Base-by-base conservation (phyloP, 2,888 invertebrate species). In the Acronicta leporina region DNA sequence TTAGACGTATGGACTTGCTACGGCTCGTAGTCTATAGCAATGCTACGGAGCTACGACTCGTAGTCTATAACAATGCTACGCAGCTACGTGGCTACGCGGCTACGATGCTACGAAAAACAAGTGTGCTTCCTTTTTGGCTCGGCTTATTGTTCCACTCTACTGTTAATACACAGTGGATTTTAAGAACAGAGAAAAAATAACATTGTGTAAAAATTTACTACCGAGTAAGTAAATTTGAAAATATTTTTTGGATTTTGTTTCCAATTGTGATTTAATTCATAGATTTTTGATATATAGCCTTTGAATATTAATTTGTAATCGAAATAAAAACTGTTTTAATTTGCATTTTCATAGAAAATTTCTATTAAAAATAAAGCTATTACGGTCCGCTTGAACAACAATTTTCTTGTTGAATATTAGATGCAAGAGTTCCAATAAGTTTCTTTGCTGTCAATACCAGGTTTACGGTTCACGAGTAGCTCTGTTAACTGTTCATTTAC, bases 31-130 rank as follows among this genome's bases (percentile, higher is more conserved):
- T 57, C 68, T 72, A 73, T 72, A 64, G 77, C 73, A 75, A 75
- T 73, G 70, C 78, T 76, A 83, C n/a, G n/a, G n/a, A n/a, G 75
- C 80, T 81, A 76, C 78, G 76, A 15, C 65, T 71, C 73, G 73
- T 73, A 75, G 78, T 57, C 68, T 72, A 73, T 72, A 64, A 77
- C 73, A 75, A 75, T 73, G 70, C 78, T 76, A 83, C 77, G 75
- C 54, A 59, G 62, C 75, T 81, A 75, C 81, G 78, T 54, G 61
- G 71, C 80, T 79, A 81, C 77, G 75, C 54, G 60, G 62, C 75
- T 81, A 75, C 81, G 78, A 54, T 62, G 71, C 80, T 79, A 81
- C 80, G 79, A 73, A 78, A 79, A 65, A 75, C 68, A 71, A 80
- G 73, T 68, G 73, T 61, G 54, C 63, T 78, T 74, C 74, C 66